Conservation (phyloP, 1,140 invertebrate genomes). For the Bombus cullumanus region DNA sequence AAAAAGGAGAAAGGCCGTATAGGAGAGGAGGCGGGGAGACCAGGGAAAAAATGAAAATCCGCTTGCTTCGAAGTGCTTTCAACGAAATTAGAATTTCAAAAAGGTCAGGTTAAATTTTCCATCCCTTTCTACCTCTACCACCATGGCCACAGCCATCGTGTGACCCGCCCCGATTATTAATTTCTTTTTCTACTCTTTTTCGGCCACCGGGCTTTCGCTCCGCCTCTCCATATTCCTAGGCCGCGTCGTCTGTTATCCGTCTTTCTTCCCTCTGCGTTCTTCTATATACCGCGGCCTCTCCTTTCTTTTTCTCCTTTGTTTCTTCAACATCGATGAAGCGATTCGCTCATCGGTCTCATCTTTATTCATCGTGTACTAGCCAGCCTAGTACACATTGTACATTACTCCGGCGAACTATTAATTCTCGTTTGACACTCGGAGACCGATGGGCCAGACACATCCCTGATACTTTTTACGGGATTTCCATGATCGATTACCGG, state of each 20-base stretch:
- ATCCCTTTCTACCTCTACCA: neutral
- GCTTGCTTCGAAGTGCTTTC: constrained; percentile 55
- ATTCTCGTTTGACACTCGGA: constrained; percentile 69
- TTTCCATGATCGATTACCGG: constrained; percentile 65
- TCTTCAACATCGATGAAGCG: constrained; percentile 58
- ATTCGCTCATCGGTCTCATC: constrained; percentile 56
- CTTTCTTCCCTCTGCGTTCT: too few species aligned
- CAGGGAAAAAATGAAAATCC: constrained; percentile 45
- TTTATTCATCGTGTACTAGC: constrained; percentile 64
- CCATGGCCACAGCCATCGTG: neutral
- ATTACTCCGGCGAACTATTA: constrained; percentile 60
- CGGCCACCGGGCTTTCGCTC: neutral
- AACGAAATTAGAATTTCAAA: constrained; percentile 67
- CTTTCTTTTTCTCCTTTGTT: constrained; percentile 2
- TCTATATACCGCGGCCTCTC: too few species aligned
- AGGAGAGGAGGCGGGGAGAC: neutral
- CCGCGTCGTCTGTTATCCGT: neutral
- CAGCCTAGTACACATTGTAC: constrained; percentile 59
- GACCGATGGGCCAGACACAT: constrained; percentile 61
- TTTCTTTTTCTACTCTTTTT: constrained; percentile 49
- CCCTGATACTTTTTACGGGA: constrained; percentile 55
- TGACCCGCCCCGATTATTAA: constrained; percentile 59
- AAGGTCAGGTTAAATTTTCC: constrained; percentile 54
- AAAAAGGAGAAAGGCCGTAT: neutral
- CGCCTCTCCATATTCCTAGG: neutral